Base-by-base conservation (phyloP, 2,797 vertebrate genomes). In the Pipistrellus pygmaeus region DNA sequence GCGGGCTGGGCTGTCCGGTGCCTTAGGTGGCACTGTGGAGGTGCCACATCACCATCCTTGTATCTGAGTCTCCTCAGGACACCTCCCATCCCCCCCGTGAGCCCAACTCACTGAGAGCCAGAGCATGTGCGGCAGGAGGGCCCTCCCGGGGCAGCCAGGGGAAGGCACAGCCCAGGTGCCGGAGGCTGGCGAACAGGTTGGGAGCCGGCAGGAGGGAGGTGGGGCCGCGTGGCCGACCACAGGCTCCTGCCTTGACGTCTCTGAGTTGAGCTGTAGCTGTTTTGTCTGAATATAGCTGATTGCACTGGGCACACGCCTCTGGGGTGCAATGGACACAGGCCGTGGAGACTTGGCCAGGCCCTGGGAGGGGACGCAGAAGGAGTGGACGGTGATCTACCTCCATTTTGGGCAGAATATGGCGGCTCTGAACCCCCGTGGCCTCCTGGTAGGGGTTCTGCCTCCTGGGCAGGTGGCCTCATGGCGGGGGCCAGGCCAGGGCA, bases 201-300 rank as follows among this genome's bases (percentile, higher is more conserved):
- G 0, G 5, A 46, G 25, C 68, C 3, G 41, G 9, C 41, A 46
- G 64, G 32, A 64, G 12, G 4, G 1, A 1, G 3, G 13, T 14
- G 6, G n/a, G 75, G 5, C 32, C 5, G 4, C 3, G 0, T 13
- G 17, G 57, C 2, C 13, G 6, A 5, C 20, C 3, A 0, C 51
- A 25, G 4, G n/a, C 1, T 1, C 0, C 0, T 7, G 60, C 75
- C 15, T 21, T 5, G 41, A 25, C 11, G 1, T 64, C 27, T 91
- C 72, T 2, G 2, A 4, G 35, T 6, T 21, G 21, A 4, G 57
- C 2, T 21, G 17, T 44, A 32, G 32, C 21, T 25, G 15, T 69
- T 87, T 76, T 17, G 5, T 13, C 64, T 27, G 57, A 85, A 17
- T 38, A 2, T 0, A 1, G 46, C 11, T 62, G 17, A 5, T n/a